A percentile compares a stretch with the other conserved stretches of the same genome.
These are phyloP conservation scores for Diachasmimorpha longicaudata DNA, from an alignment of 1,140 invertebrate species.

Conservation along the genomic window DNA sequence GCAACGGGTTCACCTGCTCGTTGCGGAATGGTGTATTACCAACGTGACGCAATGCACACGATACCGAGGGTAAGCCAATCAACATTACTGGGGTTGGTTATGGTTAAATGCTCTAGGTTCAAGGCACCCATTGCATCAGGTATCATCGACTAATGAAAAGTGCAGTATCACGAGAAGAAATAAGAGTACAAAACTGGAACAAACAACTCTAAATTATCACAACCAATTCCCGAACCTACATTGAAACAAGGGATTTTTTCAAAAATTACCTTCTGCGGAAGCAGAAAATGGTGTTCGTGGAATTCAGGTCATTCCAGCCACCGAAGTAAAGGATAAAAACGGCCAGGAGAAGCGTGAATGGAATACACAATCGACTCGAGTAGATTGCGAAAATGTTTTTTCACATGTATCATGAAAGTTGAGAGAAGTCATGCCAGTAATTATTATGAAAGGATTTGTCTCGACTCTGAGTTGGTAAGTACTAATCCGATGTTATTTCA, in stretches of 20 bases:
- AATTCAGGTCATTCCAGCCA: conserved; percentile 7
- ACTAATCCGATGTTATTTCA: not conserved
- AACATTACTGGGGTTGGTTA: not conserved
- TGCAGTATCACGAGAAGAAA: not conserved
- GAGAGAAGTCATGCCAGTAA: not conserved
- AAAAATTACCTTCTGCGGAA: not conserved
- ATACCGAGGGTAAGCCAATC: not conserved
- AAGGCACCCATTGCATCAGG: not conserved
- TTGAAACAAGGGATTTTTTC: not conserved
- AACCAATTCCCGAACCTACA: not conserved
- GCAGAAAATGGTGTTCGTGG: conserved; percentile 4
- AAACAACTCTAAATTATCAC: no score
- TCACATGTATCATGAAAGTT: not conserved
- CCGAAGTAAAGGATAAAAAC: not conserved
- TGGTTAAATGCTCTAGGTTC: not conserved
- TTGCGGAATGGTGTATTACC: conserved; percentile 13
- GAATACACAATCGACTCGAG: not conserved
- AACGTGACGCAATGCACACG: conserved; percentile 18
- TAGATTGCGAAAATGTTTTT: not conserved
- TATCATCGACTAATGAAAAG: not conserved
- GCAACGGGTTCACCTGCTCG: conserved; percentile 15
- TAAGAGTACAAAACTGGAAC: not conserved
- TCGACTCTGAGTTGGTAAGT: not conserved
- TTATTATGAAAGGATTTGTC: conserved; percentile 1
- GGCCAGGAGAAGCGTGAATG: not conserved